phyloP scores from a whole-genome alignment of 1,140 invertebrate species.

The Pristionchus pacificus region DNA sequence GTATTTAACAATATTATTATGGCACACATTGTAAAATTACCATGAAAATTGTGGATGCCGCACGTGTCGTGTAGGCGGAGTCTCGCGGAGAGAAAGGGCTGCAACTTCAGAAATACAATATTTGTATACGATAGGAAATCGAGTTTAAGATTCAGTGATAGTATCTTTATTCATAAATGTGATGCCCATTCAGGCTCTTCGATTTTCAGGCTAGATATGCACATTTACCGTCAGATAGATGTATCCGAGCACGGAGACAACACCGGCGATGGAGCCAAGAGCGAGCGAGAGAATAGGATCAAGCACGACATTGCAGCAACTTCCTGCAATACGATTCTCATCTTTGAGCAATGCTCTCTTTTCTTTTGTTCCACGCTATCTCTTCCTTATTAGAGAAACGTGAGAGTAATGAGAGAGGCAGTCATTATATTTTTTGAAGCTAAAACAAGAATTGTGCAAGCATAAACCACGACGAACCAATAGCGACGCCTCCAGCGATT shows the following conservation, averaged over 20 bases:
- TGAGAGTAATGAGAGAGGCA: too few relatives aligned
- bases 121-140: too few relatives aligned
- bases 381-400: too few relatives aligned
- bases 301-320: conserved; percentile 69
- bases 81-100: conserved; percentile 68
- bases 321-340: too few relatives aligned
- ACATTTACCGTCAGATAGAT: conserved; percentile 74
- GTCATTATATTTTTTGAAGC: background rate
- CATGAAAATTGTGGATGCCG: conserved; percentile 90
- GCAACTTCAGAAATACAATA: conserved; percentile 1
- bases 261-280: conserved; percentile 75
- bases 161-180: too few relatives aligned
- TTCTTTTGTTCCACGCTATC: too few relatives aligned
- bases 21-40: conserved; percentile 53
- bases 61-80: conserved; percentile 82
- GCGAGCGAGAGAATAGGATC: conserved; percentile 77
- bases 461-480: too few relatives aligned
- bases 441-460: too few relatives aligned
- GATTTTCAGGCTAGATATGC: too few relatives aligned
- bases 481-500: conserved; percentile 65
- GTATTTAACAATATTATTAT: background rate
- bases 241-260: conserved; percentile 80
- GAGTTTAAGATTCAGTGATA: too few relatives aligned
- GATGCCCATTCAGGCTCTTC: too few relatives aligned
- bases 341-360: too few relatives aligned